A percentile compares a stretch with the other conserved stretches of the same genome.
phyloP scores from a whole-genome alignment of 2,797 vertebrate genomes.

The Triplophysa bombifrons region DNA sequence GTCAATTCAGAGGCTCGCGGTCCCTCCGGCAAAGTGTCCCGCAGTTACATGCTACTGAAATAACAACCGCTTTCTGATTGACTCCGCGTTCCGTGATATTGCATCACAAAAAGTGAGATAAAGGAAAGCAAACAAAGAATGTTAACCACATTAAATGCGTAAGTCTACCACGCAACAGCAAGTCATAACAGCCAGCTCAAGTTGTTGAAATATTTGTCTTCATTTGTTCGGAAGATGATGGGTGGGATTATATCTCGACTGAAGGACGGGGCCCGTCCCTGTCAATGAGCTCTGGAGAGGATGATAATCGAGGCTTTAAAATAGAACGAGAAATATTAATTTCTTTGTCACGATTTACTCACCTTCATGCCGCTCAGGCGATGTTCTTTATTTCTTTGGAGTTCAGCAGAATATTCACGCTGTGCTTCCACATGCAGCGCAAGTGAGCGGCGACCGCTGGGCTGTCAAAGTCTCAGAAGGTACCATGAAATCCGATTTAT shows the following conservation, averaged over 20 bases:
- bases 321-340: slow-evolving; percentile 7
- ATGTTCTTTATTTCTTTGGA: background rate
- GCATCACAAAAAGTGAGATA: slow-evolving; percentile 56
- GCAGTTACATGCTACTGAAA: slow-evolving; percentile 33
- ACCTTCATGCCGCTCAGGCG: background rate
- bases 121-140: slow-evolving; percentile 44
- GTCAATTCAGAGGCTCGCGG: slow-evolving; percentile 67
- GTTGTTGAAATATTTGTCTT: slow-evolving; percentile 29
- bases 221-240: slow-evolving; percentile 26
- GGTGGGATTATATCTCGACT: background rate
- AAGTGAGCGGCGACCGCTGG: background rate
- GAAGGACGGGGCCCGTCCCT: slow-evolving; percentile 12
- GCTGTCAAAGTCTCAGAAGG: background rate
- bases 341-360: background rate
- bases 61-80: slow-evolving; percentile 42
- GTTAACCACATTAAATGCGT: slow-evolving; percentile 33
- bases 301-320: slow-evolving; percentile 1
- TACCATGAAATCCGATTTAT: background rate
- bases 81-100: slow-evolving; percentile 52
- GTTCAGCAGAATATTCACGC: background rate
- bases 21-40: slow-evolving; percentile 62
- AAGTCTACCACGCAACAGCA: slow-evolving; percentile 48
- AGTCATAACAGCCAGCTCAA: background rate
- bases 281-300: background rate
- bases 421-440: slow-evolving; percentile 62